These are phyloP conservation scores for Platyura marginata DNA, from an alignment of 1,140 invertebrate species.

Conservation along the genomic window DNA sequence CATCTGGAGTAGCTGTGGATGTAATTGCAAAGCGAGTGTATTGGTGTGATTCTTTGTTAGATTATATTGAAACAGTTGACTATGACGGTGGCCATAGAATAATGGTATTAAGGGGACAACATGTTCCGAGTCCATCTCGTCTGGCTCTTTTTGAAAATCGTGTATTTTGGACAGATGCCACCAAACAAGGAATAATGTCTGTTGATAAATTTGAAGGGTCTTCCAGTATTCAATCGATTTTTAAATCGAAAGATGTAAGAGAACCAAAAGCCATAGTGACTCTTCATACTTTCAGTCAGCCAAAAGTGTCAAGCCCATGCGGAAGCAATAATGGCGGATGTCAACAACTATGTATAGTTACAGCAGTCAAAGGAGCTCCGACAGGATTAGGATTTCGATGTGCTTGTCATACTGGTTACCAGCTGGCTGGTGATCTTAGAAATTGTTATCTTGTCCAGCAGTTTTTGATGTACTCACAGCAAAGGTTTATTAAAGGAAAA, in stretches of 20 bases:
- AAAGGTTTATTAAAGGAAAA: constrained; percentile 90
- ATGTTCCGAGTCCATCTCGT: constrained; percentile 71
- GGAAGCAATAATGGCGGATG: constrained; percentile 79
- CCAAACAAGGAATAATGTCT: constrained; percentile 83
- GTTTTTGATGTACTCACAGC: constrained; percentile 94
- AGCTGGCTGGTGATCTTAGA: constrained; percentile 51
- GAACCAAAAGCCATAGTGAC: constrained; percentile 74
- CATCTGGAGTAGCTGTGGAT: constrained; percentile 68
- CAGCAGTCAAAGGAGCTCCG: constrained; percentile 51
- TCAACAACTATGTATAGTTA: constrained; percentile 90
- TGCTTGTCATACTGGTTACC: constrained; percentile 83
- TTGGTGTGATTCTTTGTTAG: constrained; percentile 90
- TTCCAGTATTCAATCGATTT: constrained; percentile 56
- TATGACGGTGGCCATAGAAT: constrained; percentile 74
- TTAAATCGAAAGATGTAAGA: constrained; percentile 55
- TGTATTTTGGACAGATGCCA: constrained; percentile 90
- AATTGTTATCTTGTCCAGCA: constrained; percentile 75
- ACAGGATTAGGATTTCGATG: constrained; percentile 77
- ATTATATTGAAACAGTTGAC: constrained; percentile 95
- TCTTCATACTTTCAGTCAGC: constrained; percentile 60
- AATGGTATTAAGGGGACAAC: constrained; percentile 59
- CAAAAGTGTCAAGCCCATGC: constrained; percentile 68
- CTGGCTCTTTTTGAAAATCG: constrained; percentile 78
- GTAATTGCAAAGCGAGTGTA: constrained; percentile 77
- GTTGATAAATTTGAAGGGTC: constrained; percentile 76